phyloP scores from a whole-genome alignment of 2,797 vertebrate species.

The Pteronotus mesoamericanus region DNA sequence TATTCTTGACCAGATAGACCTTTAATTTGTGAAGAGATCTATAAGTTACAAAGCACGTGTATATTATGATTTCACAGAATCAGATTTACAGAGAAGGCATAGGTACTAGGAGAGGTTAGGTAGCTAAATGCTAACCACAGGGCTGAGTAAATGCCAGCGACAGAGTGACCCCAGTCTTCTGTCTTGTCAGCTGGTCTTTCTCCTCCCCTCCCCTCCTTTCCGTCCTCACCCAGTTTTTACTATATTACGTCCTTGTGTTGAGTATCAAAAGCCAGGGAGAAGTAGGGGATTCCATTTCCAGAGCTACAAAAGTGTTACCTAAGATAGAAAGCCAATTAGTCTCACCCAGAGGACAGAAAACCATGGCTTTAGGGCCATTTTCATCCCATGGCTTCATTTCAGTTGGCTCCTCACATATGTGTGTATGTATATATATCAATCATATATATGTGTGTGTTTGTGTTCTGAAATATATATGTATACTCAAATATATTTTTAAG shows the following conservation, averaged over 20 bases:
- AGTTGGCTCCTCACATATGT: neutral
- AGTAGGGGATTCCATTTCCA: neutral
- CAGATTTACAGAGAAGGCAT: neutral
- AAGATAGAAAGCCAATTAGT: neutral
- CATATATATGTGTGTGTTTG: neutral
- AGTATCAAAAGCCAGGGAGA: neutral
- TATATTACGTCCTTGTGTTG: neutral
- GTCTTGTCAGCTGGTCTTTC: neutral
- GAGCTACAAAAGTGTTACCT: neutral
- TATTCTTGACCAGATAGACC: neutral
- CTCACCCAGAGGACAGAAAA: neutral
- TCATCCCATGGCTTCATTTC: neutral
- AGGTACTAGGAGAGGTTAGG: neutral
- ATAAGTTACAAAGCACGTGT: neutral
- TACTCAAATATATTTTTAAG: neutral
- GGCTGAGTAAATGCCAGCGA: neutral
- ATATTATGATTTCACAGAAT: neutral
- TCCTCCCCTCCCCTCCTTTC: fast-evolving
- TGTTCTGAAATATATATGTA: neutral
- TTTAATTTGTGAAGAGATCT: neutral
- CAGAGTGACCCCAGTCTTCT: neutral
- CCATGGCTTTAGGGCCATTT: neutral
- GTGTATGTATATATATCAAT: neutral
- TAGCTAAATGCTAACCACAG: neutral
- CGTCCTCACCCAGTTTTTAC: neutral